These are phyloP conservation scores for Sesamia nonagrioides DNA, from an alignment of 1,140 invertebrate species.

Conservation along the genomic window DNA sequence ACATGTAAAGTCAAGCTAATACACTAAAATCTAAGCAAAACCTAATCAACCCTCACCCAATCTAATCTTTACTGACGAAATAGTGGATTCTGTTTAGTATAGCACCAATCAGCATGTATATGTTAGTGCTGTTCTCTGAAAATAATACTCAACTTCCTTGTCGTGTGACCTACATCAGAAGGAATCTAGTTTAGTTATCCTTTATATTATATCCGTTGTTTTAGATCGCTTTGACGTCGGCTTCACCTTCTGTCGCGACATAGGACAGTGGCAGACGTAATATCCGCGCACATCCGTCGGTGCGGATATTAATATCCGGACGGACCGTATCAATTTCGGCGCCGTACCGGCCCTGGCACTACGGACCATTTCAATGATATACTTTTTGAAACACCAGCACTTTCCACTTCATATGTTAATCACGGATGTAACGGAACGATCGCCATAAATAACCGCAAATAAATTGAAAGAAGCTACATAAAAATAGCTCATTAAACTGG, in stretches of 20 bases:
- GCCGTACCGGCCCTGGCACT: conserved; percentile 7
- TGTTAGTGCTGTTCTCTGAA: too few species aligned
- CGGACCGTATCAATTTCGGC: conserved; percentile 49
- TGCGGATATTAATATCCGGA: conserved; percentile 59
- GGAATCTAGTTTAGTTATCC: background rate
- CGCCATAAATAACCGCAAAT: conserved; percentile 3
- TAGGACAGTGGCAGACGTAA: conserved; percentile 36
- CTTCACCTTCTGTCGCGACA: background rate
- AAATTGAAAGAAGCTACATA: background rate
- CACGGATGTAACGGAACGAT: conserved; percentile 7
- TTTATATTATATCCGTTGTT: background rate
- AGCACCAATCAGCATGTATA: too few species aligned
- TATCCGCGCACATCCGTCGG: conserved; percentile 52
- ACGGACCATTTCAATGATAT: conserved; percentile 35
- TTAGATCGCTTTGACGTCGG: background rate
- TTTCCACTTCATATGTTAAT: conserved; percentile 24
- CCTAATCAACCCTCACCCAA: too few species aligned
- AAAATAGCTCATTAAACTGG: background rate
- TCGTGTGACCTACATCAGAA: background rate
- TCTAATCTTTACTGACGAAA: too few species aligned
- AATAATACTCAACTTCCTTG: background rate
- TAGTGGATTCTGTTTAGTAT: too few species aligned
- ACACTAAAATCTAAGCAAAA: too few species aligned
- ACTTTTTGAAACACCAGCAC: conserved; percentile 14
- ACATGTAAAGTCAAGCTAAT: too few species aligned